Evolutionary conservation across 2,113 vertebrate species (phyloP).

Genomic region (Pygoscelis adeliae): DNA sequence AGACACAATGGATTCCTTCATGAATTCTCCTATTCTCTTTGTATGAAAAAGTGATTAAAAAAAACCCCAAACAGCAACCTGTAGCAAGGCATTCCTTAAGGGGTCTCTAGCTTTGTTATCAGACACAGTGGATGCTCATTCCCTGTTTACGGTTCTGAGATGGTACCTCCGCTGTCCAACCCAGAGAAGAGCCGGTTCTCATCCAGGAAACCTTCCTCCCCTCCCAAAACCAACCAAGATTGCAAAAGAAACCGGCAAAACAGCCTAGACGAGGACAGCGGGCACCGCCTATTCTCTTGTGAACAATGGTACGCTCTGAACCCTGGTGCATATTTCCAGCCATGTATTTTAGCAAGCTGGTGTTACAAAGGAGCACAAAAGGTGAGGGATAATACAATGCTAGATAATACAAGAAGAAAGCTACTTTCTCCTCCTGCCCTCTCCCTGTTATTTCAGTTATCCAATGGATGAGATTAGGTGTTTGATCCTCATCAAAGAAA

Average conservation of each 20-base stretch:
- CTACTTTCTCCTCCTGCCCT: neutral
- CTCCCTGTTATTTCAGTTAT: neutral
- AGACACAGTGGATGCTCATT: neutral
- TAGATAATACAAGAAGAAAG: neutral
- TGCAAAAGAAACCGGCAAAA: neutral
- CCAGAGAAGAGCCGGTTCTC: neutral
- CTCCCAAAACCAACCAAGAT: neutral
- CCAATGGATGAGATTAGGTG: neutral
- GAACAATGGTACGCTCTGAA: neutral
- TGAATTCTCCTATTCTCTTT: neutral
- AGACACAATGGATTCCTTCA: neutral
- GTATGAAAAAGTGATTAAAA: neutral
- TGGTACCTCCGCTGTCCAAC: rapidly evolving
- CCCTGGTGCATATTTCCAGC: neutral
- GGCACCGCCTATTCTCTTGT: neutral
- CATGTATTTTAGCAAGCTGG: neutral
- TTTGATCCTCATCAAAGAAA: neutral
- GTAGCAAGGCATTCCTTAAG: neutral
- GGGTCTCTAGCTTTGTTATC: neutral
- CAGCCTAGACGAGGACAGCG: neutral
- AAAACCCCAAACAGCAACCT: neutral
- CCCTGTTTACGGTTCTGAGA: neutral
- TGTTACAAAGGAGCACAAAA: neutral
- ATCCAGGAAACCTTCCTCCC: neutral
- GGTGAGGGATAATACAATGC: neutral